These are phyloP conservation scores for Caenorhabditis wallacei DNA, from an alignment of 2,888 invertebrate genomes.

Conservation along the genomic window DNA sequence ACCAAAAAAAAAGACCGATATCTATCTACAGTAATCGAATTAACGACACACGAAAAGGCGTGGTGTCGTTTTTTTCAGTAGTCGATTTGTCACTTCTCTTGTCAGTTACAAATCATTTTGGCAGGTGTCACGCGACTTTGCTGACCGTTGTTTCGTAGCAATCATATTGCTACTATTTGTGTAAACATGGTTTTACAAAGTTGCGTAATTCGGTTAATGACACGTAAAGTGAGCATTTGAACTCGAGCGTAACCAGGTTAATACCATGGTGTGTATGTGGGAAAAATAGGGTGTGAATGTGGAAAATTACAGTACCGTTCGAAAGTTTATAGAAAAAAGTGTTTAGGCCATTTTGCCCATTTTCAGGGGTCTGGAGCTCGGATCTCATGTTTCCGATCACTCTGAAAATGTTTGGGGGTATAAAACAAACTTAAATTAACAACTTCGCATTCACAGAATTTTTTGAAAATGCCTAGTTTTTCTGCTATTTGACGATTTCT, in stretches of 20 bases:
- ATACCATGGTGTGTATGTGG: not conserved
- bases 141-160: too few relatives aligned
- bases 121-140: too few relatives aligned
- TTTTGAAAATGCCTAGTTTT: too few relatives aligned
- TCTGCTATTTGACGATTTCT: too few relatives aligned
- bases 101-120: slow-evolving; percentile 6
- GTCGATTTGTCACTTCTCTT: not conserved
- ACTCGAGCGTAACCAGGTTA: slow-evolving; percentile 5
- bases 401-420: too few relatives aligned
- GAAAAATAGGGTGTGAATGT: not conserved
- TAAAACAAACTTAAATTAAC: too few relatives aligned
- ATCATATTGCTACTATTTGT: not conserved
- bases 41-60: slow-evolving; percentile 2
- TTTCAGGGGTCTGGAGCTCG: too few relatives aligned
- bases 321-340: too few relatives aligned
- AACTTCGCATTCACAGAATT: too few relatives aligned
- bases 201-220: slow-evolving; percentile 7
- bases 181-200: not conserved
- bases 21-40: slow-evolving; percentile 60
- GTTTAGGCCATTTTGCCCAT: too few relatives aligned
- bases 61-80: slow-evolving; percentile 1
- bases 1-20: slow-evolving; percentile 31
- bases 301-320: too few relatives aligned
- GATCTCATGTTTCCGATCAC: too few relatives aligned
- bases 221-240: slow-evolving; percentile 14